These are phyloP conservation scores for Portevinia maculata DNA, from an alignment of 2,888 invertebrate genomes.

Conservation along the genomic window DNA sequence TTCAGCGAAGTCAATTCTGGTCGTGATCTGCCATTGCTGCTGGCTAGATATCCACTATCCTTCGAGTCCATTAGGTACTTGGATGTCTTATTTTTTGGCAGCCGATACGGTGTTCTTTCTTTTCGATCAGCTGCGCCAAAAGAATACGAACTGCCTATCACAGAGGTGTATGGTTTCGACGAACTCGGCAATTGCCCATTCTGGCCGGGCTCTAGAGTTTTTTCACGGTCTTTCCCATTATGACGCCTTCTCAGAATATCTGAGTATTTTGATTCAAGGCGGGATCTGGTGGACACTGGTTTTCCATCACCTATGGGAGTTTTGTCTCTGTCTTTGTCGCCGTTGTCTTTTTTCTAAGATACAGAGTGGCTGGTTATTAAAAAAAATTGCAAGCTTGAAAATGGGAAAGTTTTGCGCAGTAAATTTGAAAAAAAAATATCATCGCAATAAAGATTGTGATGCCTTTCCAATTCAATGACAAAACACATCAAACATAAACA, in stretches of 20 bases:
- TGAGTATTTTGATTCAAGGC: constrained; percentile 91
- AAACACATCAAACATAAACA: not conserved
- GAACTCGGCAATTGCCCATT: constrained; percentile 86
- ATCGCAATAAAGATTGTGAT: not conserved
- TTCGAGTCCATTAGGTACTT: constrained; percentile 79
- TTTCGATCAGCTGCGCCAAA: constrained; percentile 83
- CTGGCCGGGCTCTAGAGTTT: constrained; percentile 87
- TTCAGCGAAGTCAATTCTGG: constrained; percentile 77
- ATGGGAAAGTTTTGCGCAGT: constrained; percentile 68
- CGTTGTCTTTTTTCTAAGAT: constrained; percentile 77
- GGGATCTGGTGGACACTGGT: constrained; percentile 85
- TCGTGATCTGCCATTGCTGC: constrained; percentile 75
- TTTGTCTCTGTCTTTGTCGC: constrained; percentile 82
- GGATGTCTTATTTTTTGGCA: constrained; percentile 78
- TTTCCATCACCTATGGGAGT: constrained; percentile 79
- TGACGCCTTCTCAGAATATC: constrained; percentile 85
- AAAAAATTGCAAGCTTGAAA: not conserved
- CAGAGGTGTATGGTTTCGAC: constrained; percentile 83
- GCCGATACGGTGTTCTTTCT: constrained; percentile 81
- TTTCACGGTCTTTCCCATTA: constrained; percentile 85
- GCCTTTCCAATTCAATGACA: too few relatives aligned
- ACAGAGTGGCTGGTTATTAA: constrained; percentile 14
- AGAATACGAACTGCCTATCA: constrained; percentile 85
- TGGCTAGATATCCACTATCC: constrained; percentile 80
- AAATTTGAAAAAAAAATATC: not conserved